Base-by-base conservation (phyloP, 1,140 invertebrate genomes). In the Drosophila sturtevanti region DNA sequence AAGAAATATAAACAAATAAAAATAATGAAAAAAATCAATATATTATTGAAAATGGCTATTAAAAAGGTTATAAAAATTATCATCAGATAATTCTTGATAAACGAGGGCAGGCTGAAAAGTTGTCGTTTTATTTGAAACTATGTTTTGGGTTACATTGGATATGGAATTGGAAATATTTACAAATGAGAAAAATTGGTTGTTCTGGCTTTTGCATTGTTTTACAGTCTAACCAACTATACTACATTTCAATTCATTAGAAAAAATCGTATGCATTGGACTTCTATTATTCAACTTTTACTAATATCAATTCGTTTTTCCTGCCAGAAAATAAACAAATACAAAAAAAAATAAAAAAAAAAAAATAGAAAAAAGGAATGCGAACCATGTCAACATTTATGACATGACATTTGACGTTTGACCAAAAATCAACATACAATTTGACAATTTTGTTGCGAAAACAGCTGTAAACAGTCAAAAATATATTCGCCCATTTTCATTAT, bases 341-440 rank as follows among this genome's bases (percentile, higher is more conserved):
- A 16, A 41, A 41, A 14, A 41, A 41, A 7, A 41, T 14, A 4
- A 35, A 37, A 18, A 5, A 37, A 35, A 4, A 58, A 18, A 11
- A 18, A 11, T 1, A 55, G 31, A 60, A 60, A 38, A 55, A 54
- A 58, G 6, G 7, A 14, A 6, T 1, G 4, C n/a, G 1, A 16
- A 44, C 4, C 24, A 55, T 81, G 79, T 63, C 69, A 67, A 63
- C 44, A 48, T 67, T 52, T 52, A 52, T 78, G 75, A 79, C 79
- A 76, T 70, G 68, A n/a, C 60, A 70, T 51, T 71, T 63, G 74
- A 75, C 75, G 71, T 75, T 75, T 75, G 77, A 63, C 80, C 71
- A 61, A 78, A 85, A 75, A 76, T 68, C 64, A 81, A 70, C 68
- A 73, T 85, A 77, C 73, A 68, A 86, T 73, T 70, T 52, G 41